Conservation (phyloP, 2,113 vertebrate genomes). For the Callocephalon fimbriatum region DNA sequence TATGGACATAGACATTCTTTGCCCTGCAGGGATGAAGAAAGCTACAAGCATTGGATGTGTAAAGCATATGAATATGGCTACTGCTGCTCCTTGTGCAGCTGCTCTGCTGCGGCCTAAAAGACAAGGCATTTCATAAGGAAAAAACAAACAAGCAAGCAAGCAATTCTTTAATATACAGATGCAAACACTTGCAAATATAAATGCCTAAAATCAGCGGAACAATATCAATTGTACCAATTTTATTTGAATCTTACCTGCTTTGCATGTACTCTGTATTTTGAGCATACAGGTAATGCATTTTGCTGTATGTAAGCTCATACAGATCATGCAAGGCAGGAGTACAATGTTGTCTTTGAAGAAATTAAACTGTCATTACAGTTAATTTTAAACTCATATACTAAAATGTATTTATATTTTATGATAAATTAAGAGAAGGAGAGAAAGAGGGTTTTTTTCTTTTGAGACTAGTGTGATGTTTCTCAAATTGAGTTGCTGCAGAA, state of each 20-base stretch:
- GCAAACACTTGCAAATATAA: background rate
- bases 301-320: background rate
- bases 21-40: background rate
- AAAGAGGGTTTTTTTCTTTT: conserved; percentile 5
- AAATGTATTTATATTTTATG: background rate
- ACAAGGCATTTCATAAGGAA: background rate
- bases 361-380: conserved; percentile 17
- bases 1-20: background rate
- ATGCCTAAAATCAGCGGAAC: background rate
- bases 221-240: background rate
- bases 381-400: conserved; percentile 4
- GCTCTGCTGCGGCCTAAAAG: background rate
- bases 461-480: background rate
- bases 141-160: background rate
- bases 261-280: background rate
- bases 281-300: background rate
- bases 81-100: background rate
- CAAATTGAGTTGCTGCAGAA: background rate
- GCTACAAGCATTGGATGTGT: background rate
- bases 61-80: background rate
- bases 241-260: background rate
- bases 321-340: background rate
- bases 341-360: background rate
- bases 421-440: conserved; percentile 17
- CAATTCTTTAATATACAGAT: background rate